A percentile compares a stretch with the other conserved stretches of the same genome.
phyloP scores from a whole-genome alignment of 2,888 invertebrate species.

The Ichneumoninae sp. region DNA sequence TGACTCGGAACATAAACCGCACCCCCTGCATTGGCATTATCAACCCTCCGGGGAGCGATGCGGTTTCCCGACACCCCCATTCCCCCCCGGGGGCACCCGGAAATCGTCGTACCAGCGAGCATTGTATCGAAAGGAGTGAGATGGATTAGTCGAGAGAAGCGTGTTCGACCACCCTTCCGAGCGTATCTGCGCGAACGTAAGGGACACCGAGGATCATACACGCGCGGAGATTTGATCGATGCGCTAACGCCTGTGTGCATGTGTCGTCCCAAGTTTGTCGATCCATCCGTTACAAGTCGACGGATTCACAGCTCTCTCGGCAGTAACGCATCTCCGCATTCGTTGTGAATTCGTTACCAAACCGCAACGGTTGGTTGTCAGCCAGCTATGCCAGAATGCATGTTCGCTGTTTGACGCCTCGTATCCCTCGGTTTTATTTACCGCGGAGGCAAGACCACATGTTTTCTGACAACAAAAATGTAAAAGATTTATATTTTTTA shows the following conservation, averaged over 20 bases:
- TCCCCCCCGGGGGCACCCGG: slow-evolving; percentile 23
- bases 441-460: not conserved
- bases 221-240: slow-evolving; percentile 69
- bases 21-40: slow-evolving; percentile 62
- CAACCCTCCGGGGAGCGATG: slow-evolving; percentile 60
- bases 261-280: slow-evolving; percentile 31
- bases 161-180: slow-evolving; percentile 50
- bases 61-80: slow-evolving; percentile 45
- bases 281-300: slow-evolving; percentile 64
- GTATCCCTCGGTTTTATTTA: not conserved
- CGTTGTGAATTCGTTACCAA: slow-evolving; percentile 40
- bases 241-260: slow-evolving; percentile 49
- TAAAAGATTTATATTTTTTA: no score
- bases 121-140: slow-evolving; percentile 46
- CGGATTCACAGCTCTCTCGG: not conserved
- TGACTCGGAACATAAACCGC: slow-evolving; percentile 68
- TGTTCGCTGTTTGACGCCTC: not conserved
- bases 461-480: not conserved
- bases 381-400: not conserved
- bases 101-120: slow-evolving; percentile 62
- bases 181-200: slow-evolving; percentile 17
- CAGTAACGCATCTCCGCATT: not conserved
- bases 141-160: slow-evolving; percentile 14
- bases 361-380: slow-evolving; percentile 22
- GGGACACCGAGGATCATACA: slow-evolving; percentile 15